A percentile compares a stretch with the other conserved stretches of the same genome.
These are phyloP conservation scores for Chaetophractus vellerosus DNA, from an alignment of 2,797 vertebrate genomes.

Conservation along the genomic window DNA sequence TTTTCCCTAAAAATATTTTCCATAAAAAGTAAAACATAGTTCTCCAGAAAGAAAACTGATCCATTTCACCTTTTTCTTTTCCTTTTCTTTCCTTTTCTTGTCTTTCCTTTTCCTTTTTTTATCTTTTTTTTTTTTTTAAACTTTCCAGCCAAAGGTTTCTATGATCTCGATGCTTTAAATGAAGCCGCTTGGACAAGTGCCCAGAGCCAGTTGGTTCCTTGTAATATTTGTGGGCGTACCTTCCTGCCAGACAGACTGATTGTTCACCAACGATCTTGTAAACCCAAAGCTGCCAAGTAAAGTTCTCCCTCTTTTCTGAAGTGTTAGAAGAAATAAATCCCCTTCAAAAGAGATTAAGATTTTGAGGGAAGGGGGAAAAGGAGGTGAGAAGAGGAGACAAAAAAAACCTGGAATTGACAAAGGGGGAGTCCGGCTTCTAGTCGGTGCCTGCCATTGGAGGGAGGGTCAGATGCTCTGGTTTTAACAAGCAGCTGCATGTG, in stretches of 20 bases:
- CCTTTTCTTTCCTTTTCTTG: not conserved
- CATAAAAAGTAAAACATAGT: conserved; percentile 86
- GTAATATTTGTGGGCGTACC: conserved; percentile 91
- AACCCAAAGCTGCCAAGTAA: conserved; percentile 88
- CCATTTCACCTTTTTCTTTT: conserved; percentile 77
- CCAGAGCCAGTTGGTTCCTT: conserved; percentile 92
- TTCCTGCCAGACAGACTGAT: conserved; percentile 92
- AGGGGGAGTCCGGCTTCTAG: not conserved
- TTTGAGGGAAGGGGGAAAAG: not conserved
- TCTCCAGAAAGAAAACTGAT: conserved; percentile 90
- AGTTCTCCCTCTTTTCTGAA: conserved; percentile 68
- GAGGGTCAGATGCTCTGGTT: not conserved
- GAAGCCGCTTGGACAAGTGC: conserved; percentile 91
- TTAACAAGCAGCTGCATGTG: not conserved
- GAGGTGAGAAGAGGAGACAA: not conserved
- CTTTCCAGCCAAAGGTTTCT: conserved; percentile 92
- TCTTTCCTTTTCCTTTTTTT: conserved; percentile 31
- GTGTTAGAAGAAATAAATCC: conserved; percentile 75
- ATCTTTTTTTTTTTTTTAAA: conserved; percentile 77
- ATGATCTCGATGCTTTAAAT: conserved; percentile 91
- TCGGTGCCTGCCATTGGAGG: no score
- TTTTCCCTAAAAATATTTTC: conserved; percentile 93
- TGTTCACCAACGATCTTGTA: conserved; percentile 92
- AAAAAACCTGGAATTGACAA: not conserved
- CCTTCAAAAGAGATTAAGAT: not conserved